Evolutionary conservation across 1,140 invertebrate genomes (phyloP).

Genomic region (Hydropsyche tenuis): DNA sequence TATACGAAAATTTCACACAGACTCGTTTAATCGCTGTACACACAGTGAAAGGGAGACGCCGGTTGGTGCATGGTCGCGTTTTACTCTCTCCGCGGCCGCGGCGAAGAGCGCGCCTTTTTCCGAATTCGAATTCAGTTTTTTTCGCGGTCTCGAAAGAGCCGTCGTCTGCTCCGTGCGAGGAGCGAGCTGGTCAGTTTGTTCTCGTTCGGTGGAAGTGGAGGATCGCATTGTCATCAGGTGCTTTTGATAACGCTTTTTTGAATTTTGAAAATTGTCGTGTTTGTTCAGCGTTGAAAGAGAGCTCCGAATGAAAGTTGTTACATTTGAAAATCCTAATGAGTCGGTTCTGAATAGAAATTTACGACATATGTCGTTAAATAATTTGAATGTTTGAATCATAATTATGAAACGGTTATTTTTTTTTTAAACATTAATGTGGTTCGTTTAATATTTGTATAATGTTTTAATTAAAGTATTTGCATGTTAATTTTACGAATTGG

Average conservation of each 20-base stretch:
- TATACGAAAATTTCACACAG: no score
- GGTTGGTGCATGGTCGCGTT: slow-evolving; percentile 2
- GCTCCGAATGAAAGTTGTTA: not conserved
- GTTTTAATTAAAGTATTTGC: no score
- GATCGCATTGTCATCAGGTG: not conserved
- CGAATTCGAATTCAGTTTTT: slow-evolving; percentile 38
- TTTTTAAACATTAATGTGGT: no score
- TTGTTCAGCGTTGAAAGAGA: no score
- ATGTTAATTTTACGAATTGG: no score
- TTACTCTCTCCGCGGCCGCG: slow-evolving; percentile 31
- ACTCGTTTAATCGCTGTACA: not conserved
- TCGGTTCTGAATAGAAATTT: no score
- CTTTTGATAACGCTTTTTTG: not conserved
- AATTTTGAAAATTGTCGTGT: no score
- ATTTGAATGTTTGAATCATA: no score
- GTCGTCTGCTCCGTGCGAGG: not conserved
- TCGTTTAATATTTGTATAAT: no score
- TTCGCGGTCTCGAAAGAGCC: slow-evolving; percentile 32
- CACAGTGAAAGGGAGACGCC: slow-evolving; percentile 30
- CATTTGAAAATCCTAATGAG: not conserved
- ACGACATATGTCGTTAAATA: no score
- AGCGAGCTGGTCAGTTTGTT: slow-evolving; percentile 4
- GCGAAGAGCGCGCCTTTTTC: slow-evolving; percentile 30
- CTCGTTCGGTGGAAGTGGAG: no score
- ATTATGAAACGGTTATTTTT: no score